These are phyloP conservation scores for Lasioglossum albipes DNA, from an alignment of 1,140 invertebrate species.

Conservation along the genomic window DNA sequence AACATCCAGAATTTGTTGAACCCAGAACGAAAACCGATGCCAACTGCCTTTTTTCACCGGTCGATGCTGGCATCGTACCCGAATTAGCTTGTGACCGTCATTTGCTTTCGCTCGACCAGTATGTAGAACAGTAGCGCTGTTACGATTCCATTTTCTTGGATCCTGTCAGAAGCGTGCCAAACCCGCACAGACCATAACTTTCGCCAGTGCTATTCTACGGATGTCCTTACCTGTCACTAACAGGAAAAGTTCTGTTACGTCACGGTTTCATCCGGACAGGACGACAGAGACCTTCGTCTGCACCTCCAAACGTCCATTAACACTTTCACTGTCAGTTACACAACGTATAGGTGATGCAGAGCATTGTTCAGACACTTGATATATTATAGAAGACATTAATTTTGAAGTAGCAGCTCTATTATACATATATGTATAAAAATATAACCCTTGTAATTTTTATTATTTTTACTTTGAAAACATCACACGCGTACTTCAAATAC, in stretches of 20 bases:
- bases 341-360: no score
- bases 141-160: constrained; percentile 10
- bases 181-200: constrained; percentile 20
- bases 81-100: constrained; percentile 1
- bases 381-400: no score
- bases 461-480: no score
- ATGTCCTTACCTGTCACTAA: background rate
- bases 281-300: no score
- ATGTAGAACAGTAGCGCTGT: constrained; percentile 11
- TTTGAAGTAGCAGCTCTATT: no score
- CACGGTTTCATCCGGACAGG: background rate
- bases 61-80: constrained; percentile 8
- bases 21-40: background rate
- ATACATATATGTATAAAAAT: no score
- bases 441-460: no score
- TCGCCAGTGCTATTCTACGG: background rate
- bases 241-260: background rate
- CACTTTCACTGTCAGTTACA: no score
- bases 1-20: background rate
- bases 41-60: background rate
- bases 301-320: no score
- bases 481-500: no score
- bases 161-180: constrained; percentile 7
- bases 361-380: no score
- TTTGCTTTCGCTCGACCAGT: constrained; percentile 15